Conservation (phyloP, 2,113 vertebrate genomes). For the Trichomycterus rosablanca region DNA sequence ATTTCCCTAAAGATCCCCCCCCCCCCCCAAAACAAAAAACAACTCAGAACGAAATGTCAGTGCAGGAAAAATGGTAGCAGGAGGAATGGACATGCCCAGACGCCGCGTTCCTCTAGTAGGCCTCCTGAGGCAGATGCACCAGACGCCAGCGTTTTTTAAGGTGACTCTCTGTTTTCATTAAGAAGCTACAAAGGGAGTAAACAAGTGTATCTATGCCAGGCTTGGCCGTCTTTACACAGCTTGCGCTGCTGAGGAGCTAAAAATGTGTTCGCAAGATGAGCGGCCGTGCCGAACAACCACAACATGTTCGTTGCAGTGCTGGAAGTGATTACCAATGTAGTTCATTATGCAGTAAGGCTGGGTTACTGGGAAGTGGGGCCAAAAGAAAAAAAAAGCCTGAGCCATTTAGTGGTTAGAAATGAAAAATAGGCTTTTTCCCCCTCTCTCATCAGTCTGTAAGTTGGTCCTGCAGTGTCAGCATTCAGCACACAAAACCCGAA, state of each 20-base stretch:
- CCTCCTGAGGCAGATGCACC: constrained; percentile 8
- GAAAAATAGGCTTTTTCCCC: constrained; percentile 47
- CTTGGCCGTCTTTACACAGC: constrained; percentile 15
- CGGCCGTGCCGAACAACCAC: constrained; percentile 34
- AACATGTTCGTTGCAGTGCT: constrained; percentile 50
- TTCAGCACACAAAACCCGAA: constrained; percentile 70
- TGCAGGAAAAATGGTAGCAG: constrained; percentile 19
- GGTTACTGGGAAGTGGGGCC: constrained; percentile 21
- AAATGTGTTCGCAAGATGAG: constrained; percentile 15
- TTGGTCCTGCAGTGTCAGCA: constrained; percentile 72
- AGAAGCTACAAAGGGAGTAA: not conserved
- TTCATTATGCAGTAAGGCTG: constrained; percentile 61
- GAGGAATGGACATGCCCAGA: constrained; percentile 26
- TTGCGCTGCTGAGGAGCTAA: constrained; percentile 14
- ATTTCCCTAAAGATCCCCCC: no score
- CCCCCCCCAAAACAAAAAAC: not conserved
- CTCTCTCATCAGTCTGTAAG: constrained; percentile 64
- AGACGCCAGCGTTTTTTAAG: no score
- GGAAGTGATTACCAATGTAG: constrained; percentile 65
- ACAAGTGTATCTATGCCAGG: constrained; percentile 29
- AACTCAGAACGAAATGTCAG: not conserved
- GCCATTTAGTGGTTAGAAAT: constrained; percentile 63
- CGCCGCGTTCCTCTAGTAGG: constrained; percentile 19
- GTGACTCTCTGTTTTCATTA: no score
- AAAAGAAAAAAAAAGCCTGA: constrained; percentile 58